phyloP scores from a whole-genome alignment of 2,113 vertebrate species.

The Colaptes auratus region DNA sequence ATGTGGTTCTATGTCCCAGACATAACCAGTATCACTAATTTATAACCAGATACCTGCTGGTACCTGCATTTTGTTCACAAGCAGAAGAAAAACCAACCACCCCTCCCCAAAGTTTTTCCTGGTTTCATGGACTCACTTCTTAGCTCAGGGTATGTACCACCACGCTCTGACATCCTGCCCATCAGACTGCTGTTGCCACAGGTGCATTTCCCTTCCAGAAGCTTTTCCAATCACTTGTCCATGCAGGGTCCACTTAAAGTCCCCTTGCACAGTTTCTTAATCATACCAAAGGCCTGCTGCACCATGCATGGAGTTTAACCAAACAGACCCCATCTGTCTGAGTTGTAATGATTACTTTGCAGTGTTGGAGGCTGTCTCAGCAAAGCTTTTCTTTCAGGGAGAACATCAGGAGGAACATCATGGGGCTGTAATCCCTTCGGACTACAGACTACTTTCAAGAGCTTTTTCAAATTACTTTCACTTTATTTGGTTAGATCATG shows the following conservation, averaged over 20 bases:
- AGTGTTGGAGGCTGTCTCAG: not conserved
- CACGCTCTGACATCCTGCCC: not conserved
- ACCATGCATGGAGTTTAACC: not conserved
- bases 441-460: not conserved
- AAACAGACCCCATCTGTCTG: not conserved
- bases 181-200: not conserved
- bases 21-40: not conserved
- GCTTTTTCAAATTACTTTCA: slow-evolving; percentile 8
- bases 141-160: not conserved
- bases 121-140: not conserved
- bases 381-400: not conserved
- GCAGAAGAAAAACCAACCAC: not conserved
- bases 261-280: not conserved
- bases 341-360: not conserved
- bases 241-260: not conserved
- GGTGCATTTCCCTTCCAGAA: not conserved
- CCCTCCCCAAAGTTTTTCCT: not conserved
- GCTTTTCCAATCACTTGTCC: not conserved
- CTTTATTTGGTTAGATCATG: not conserved
- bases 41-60: not conserved
- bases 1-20: not conserved
- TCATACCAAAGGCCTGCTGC: not conserved
- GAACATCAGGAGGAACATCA: not conserved
- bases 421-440: not conserved
- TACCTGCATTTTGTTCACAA: not conserved